A percentile compares a stretch with the other conserved stretches of the same genome.
Evolutionary conservation across 2,113 vertebrate genomes (phyloP).

Genomic region (Pitta sordida): DNA sequence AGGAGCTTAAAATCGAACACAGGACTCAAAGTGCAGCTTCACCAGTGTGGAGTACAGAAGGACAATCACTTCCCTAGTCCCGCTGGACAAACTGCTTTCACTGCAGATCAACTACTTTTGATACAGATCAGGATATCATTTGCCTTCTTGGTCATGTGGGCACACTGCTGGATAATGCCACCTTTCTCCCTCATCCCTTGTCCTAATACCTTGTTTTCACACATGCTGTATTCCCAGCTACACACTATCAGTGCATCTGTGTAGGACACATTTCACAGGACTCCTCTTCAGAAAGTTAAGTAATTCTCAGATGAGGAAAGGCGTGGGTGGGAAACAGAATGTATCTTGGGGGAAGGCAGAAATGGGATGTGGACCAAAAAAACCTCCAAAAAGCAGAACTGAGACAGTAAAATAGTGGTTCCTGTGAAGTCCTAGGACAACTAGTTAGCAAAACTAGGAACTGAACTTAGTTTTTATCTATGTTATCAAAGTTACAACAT

Average conservation of each 20-base stretch:
- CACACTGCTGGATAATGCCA: not conserved
- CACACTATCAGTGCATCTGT: slow-evolving; percentile 8
- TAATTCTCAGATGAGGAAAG: slow-evolving; percentile 42
- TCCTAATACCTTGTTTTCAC: not conserved
- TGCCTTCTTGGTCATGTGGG: not conserved
- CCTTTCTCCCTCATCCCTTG: not conserved
- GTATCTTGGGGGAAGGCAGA: slow-evolving; percentile 2
- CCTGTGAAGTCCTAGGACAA: not conserved
- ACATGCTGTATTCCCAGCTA: slow-evolving; percentile 31
- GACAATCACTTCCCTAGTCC: not conserved
- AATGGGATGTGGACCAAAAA: slow-evolving; percentile 23
- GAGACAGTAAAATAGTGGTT: not conserved
- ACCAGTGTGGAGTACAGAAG: not conserved
- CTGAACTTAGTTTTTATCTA: not conserved
- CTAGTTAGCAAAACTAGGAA: not conserved
- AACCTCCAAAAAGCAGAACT: not conserved
- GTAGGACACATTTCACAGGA: slow-evolving; percentile 39
- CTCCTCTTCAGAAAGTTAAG: slow-evolving; percentile 51
- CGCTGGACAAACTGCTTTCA: not conserved
- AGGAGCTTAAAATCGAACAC: not conserved
- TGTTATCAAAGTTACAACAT: not conserved
- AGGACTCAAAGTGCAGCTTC: not conserved
- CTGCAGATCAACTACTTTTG: not conserved
- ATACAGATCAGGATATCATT: not conserved
- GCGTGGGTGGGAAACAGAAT: slow-evolving; percentile 2